Evolutionary conservation across 2,888 invertebrate species (phyloP), one percentile per base, ranked within the genome.

Genomic region (Lasioglossum figueresi): DNA sequence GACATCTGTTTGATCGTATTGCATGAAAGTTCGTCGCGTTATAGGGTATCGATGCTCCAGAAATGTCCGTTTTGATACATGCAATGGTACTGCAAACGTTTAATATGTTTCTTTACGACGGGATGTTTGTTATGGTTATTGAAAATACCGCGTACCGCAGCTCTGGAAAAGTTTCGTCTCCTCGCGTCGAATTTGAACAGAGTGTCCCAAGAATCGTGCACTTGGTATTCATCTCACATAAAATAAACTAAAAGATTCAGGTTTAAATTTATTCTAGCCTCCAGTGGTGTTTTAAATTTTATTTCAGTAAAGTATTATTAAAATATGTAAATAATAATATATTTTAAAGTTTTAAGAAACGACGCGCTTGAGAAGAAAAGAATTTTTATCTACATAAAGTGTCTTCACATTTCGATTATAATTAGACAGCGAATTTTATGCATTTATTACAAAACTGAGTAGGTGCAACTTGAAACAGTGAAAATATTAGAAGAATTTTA

Each of bases 41-140:
- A 63, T 43, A 59, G 37, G 74, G 40, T n/a, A 34, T 68, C 68
- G 71, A 59, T 71, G n/a, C 63, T 43, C 43, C 23, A 45, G 40
- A 63, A 72, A 75, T 27, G 59, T 75, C 75, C 34, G 40, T 43
- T 16, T 2, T 43, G 59, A 43, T 16, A 43, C 56, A 27, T 56
- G 73, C 73, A 48, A 52, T 45, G 73, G 31, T 23, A 52, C 31
- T 23, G 12, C 68, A 70, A 40, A 37, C 73, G 48, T 73, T 23
- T 48, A 23, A 45, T 48, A 34, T 34, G 5, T 34, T 73, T 52
- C 73, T 27, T 48, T 70, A 70, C 40, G 23, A 10, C 48, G 34
- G 19, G 31, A 19, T 27, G 23, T 23, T 73, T 34, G 48, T 48
- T 73, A 34, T 31, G 34, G 19, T 34, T 19, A 48, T 40, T 70